A percentile compares a stretch with the other conserved stretches of the same genome.
phyloP scores from a whole-genome alignment of 1,140 invertebrate species.

The Maniola jurtina region DNA sequence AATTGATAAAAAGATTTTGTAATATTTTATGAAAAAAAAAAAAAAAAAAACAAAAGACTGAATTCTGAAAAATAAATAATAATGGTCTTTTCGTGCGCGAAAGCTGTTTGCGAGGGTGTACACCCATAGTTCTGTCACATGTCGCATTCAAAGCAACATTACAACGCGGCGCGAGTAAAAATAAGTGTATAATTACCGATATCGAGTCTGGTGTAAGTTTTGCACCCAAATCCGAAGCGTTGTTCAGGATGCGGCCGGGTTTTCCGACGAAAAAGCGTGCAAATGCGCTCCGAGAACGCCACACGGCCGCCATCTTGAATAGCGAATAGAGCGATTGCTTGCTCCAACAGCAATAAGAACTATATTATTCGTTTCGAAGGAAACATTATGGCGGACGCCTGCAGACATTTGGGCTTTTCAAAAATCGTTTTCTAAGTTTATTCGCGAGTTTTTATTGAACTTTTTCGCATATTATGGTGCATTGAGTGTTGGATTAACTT shows the following conservation, averaged over 20 bases:
- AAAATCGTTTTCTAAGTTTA: conserved; percentile 79
- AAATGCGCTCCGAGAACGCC: conserved; percentile 75
- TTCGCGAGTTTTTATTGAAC: conserved; percentile 78
- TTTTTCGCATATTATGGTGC: conserved; percentile 78
- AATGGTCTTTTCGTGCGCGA: conserved; percentile 12
- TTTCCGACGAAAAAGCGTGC: conserved; percentile 73
- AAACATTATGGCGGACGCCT: conserved; percentile 80
- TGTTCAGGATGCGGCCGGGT: conserved; percentile 68
- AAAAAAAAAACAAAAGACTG: not conserved
- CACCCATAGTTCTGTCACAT: conserved; percentile 77
- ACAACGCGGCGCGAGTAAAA: conserved; percentile 59
- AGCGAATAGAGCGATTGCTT: conserved; percentile 78
- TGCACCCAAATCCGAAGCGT: conserved; percentile 66
- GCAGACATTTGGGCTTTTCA: conserved; percentile 78
- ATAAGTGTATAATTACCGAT: conserved; percentile 77
- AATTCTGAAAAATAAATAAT: conserved; percentile 13
- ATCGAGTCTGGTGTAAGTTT: conserved; percentile 57
- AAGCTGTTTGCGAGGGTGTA: conserved; percentile 63
- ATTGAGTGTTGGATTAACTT: conserved; percentile 69
- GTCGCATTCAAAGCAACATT: conserved; percentile 73
- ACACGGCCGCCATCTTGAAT: conserved; percentile 79
- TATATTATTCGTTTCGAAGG: conserved; percentile 79
- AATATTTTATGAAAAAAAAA: conserved; percentile 5
- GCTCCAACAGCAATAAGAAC: conserved; percentile 78
- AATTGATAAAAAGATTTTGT: too few relatives aligned